Percentiles rank a stretch among this genome's conserved stretches.
Conservation (phyloP, 2,888 invertebrate species). For the Drosophila lutescens region DNA sequence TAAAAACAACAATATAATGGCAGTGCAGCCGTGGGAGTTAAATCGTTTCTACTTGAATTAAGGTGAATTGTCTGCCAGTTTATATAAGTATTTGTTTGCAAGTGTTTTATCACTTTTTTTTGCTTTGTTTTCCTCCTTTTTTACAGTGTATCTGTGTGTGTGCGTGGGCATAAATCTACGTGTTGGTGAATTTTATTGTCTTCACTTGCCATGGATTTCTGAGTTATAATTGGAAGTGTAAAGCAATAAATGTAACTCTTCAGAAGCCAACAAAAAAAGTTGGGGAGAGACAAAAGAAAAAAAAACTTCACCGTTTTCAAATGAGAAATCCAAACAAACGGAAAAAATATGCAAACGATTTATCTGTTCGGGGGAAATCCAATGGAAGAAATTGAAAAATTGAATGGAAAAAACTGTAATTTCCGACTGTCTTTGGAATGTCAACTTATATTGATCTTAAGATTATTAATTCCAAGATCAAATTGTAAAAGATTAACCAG, state of each 20-base stretch:
- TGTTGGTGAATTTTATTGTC: constrained; percentile 67
- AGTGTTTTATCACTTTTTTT: background rate
- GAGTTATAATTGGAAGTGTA: constrained; percentile 75
- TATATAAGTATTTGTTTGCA: background rate
- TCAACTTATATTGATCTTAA: too few species aligned
- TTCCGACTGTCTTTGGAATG: background rate
- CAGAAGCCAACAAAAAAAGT: background rate
- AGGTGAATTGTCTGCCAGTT: constrained; percentile 58
- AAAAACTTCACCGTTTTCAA: constrained; percentile 27
- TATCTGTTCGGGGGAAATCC: background rate
- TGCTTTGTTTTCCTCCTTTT: background rate
- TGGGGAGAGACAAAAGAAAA: constrained; percentile 17
- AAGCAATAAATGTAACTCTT: constrained; percentile 63
- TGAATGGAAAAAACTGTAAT: constrained; percentile 6
- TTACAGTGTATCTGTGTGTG: constrained; percentile 21
- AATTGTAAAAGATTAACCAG: background rate
- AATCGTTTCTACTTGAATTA: constrained; percentile 76
- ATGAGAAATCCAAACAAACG: constrained; percentile 27
- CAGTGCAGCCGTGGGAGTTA: constrained; percentile 73
- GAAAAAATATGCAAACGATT: constrained; percentile 27
- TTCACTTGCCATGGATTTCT: constrained; percentile 69
- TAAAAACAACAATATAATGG: constrained; percentile 69
- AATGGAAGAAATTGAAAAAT: constrained; percentile 10
- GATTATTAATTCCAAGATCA: too few species aligned
- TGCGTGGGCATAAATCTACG: constrained; percentile 61